Evolutionary conservation across 2,113 vertebrate species (phyloP), one percentile per base, ranked within the genome.

Genomic region (Cryptotis parvus): DNA sequence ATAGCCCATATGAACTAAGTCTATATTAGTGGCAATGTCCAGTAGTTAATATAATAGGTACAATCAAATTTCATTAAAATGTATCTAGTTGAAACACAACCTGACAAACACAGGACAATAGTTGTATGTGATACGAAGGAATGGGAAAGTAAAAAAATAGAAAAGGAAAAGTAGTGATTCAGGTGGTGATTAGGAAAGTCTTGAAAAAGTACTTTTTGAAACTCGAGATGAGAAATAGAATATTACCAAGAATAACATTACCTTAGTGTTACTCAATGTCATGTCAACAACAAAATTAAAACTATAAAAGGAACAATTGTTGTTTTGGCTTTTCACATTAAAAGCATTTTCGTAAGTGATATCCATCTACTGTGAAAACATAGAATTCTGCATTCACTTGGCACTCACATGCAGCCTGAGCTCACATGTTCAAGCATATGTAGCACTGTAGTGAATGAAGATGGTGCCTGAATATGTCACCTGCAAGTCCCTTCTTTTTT

Each of bases 111-210:
- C 1, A 20, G 16, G 10, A n/a, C 3, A 65, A 70, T 75, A 65
- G 55, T 52, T 75, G 22, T 22, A 73, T 39, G 5, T 52, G 24
- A 11, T 16, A 58, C 31, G 22, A 76, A 84, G 70, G 9, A 49
- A 39, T 16, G 18, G 89, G 55, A 79, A 87, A 82, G 37, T 91
- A 87, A 33, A 68, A 77, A 74, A n/a, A n/a, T n/a, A 18, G 61
- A 91, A 12, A 29, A 3, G 45, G 2, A 68, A 41, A 3, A 9
- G 3, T 73, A 87, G 66, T 49, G 16, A 70, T 75, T 22, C 79
- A 63, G 3, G 31, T 35, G 74, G 6, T 81, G n/a, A 52, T 65
- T 55, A 84, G 63, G 76, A 22, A 61, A 43, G 45, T 26, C 58
- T 45, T 73, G 27, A 74, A 37, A 89, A 69, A 39, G 4, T 78